Evolutionary conservation across 2,888 invertebrate genomes (phyloP).

Genomic region (Aphodius granarius): DNA sequence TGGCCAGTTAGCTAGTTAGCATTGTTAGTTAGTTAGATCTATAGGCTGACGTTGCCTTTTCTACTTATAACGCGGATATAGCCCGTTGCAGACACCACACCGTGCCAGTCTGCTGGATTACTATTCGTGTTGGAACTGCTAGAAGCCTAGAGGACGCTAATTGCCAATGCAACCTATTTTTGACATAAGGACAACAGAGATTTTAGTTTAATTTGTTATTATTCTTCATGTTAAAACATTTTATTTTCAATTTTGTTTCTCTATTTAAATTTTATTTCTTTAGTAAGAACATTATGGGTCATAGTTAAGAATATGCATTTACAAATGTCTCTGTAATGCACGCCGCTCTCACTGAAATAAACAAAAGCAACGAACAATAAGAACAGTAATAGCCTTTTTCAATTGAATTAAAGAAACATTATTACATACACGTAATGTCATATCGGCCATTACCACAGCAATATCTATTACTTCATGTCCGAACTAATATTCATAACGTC

Average conservation of each 20-base stretch:
- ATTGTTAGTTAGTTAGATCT: conserved; percentile 49
- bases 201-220: no score
- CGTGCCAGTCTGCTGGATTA: background rate
- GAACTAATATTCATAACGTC: background rate
- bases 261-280: no score
- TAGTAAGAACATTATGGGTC: no score
- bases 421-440: background rate
- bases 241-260: no score
- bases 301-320: no score
- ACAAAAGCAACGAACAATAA: background rate
- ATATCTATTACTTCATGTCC: background rate
- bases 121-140: background rate
- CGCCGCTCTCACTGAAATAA: no score
- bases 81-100: background rate
- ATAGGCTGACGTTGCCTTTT: background rate
- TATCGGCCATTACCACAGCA: background rate
- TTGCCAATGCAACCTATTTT: background rate
- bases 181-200: no score
- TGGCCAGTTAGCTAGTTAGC: conserved; percentile 53
- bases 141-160: background rate
- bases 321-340: no score
- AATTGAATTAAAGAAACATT: conserved; percentile 2
- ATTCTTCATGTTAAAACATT: no score
- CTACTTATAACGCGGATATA: background rate
- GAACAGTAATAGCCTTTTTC: background rate